Base-by-base conservation (phyloP, 2,888 invertebrate genomes). In the Steinernema hermaphroditum region DNA sequence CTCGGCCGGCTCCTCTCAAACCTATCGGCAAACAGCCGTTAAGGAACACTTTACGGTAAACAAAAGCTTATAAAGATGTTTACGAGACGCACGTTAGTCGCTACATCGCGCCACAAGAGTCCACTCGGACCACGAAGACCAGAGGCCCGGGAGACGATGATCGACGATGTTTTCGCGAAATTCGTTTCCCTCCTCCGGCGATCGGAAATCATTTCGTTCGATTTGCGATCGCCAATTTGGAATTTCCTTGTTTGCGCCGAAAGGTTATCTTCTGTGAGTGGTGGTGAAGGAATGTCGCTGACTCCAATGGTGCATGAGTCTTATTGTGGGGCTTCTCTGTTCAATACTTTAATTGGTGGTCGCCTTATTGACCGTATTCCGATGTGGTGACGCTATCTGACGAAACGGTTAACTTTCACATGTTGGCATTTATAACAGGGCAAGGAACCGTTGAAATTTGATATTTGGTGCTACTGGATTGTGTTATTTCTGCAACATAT, bases 21-120 rank as follows among this genome's bases (percentile, higher is more conserved):
- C 62, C 62, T 62, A 32, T 62, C 62, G 29, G 62, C 62, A 62
- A 62, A 62, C 32, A 62, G 62, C 29, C 62, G 62, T 62, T 34
- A 46, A 62, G 62, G 62, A 62, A 62, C 62, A 62, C 62, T 62
- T 62, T 62, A 27, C 62, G 62, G 62, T 62, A 62, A 62, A 62
- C 62, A 62, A 62, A 62, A 34, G 32, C 34, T 62, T 32, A 27
- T 34, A 32, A 34, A 62, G 62, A 62, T 62, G 62, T 62, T 62
- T 62, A 62, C 62, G 62, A 19, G 16, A 14, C 50, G 50, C 19
- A 50, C 50, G 62, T 62, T 29, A 62, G 29, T 29, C 62, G 16
- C 37, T 8, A 16, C 32, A 27, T 29, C 34, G 32, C 62, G 27
- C 16, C 9, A 29, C 29, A 16, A 16, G 16, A 14, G 27, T 16